Base-by-base conservation (phyloP, 2,888 invertebrate genomes). In the Xylophagus ater region DNA sequence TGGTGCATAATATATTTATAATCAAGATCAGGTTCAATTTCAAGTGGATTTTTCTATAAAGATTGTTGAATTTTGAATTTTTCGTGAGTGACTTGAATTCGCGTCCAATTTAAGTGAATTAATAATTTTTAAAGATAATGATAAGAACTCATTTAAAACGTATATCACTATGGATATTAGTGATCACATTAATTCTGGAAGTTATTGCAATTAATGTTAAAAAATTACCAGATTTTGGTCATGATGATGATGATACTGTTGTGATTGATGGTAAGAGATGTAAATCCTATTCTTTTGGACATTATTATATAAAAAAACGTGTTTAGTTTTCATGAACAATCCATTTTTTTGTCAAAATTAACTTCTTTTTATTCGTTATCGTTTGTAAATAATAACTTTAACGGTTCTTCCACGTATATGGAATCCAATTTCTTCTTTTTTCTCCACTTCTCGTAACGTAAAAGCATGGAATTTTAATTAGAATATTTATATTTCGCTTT, bases 261-360 rank as follows among this genome's bases (percentile, higher is more conserved):
- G 34, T 37, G 7, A 31, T 42, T 24, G 42, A 42, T 37, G 42
- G 42, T 42, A 42, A 20, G 26, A 18, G 17, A 40, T n/a, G n/a
- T n/a, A n/a, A n/a, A n/a, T n/a, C n/a, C n/a, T n/a, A 20, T 10
- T 33, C 10, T 5, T 13, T n/a, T 28, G 12, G 10, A 13, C 7
- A 6, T 28, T 2, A 2, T 13, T 7, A 10, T n/a, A n/a, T 7
- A 2, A 28, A 7, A 13, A 28, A 28, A 12, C 8, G 28, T 13
- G 10, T n/a, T 28, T n/a, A 13, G 12, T n/a, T 12, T 28, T 13
- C 12, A n/a, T 6, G 28, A 13, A 28, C 28, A n/a, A n/a, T n/a
- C 28, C 28, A 12, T 28, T 13, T 28, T 13, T n/a, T n/a, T 12
- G 28, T 28, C 28, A 7, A 13, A 28, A 28, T 28, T 13, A 12